Conservation (phyloP, 2,113 vertebrate species). For the Bubo bubo region DNA sequence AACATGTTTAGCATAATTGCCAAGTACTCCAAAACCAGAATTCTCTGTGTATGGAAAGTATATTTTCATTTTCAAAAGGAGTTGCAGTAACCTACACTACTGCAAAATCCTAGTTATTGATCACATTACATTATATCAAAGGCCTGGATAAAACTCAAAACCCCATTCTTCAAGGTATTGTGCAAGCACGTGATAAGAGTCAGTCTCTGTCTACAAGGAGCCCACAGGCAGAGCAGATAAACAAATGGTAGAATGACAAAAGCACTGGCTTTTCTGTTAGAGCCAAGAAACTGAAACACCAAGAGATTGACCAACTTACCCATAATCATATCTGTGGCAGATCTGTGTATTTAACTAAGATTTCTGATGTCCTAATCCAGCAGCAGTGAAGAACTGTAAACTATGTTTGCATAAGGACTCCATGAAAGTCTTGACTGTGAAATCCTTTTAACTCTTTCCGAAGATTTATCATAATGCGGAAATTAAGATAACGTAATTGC, state of each 20-base stretch:
- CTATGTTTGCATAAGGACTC: not conserved
- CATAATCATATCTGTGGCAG: not conserved
- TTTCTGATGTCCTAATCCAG: not conserved
- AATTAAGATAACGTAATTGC: not conserved
- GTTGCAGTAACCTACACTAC: not conserved
- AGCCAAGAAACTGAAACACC: not conserved
- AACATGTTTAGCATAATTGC: constrained; percentile 27
- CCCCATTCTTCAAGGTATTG: not conserved
- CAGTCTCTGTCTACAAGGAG: not conserved
- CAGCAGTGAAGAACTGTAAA: not conserved
- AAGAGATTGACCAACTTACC: not conserved
- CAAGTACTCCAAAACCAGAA: not conserved
- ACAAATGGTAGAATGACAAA: not conserved
- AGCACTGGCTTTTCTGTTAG: not conserved
- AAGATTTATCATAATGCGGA: not conserved
- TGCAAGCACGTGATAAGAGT: not conserved
- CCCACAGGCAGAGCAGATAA: not conserved
- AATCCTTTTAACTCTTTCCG: not conserved
- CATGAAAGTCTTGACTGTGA: not conserved
- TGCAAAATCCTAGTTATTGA: not conserved
- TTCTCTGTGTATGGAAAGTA: not conserved
- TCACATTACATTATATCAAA: not conserved
- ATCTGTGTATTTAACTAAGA: not conserved
- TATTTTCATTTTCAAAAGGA: not conserved
- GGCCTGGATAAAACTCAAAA: not conserved